Evolutionary conservation across 2,113 vertebrate species (phyloP), one percentile per base, ranked within the genome.

Genomic region (Zosterops lateralis): DNA sequence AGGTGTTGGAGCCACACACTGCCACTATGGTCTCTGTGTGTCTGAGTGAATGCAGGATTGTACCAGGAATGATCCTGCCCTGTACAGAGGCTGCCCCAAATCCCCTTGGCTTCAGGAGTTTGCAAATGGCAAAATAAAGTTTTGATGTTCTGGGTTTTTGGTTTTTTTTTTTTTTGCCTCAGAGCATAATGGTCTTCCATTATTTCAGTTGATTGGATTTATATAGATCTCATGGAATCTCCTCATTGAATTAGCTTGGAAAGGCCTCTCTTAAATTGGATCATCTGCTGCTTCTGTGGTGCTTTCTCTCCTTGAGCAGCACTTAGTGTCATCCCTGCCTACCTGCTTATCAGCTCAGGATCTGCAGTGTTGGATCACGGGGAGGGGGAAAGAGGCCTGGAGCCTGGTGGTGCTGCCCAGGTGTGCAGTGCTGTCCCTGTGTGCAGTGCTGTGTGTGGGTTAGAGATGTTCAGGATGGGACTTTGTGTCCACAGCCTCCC

Each of bases 181-280:
- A 5, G 65, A 66, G 75, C 19, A 16, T 58, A 83, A 65, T 74
- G 65, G 29, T 89, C 44, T 56, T 77, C 77, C 80, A 53, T 62
- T 91, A 56, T 92, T 78, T 66, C 26, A 89, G 84, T 20, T 95
- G 92, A 97, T 96, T 95, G 70, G 94, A 93, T 97, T 97, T 89
- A 40, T 71, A 84, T 88, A 87, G 96, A 90, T 94, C 91, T 90
- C 40, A 44, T 90, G 53, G 87, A 93, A 93, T 94, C 91, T 86
- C 21, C 82, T 96, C 87, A 87, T 85, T 96, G 95, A 92, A 96
- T 96, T 97, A 97, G 87, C 50, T 48, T 86, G 82, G 85, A 85
- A 86, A 81, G 83, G 82, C 91, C 45, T 90, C 58, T 84, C 78
- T 92, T 92, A 94, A 97, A 97, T 93, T 92, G 96, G 91, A 97